Conservation (phyloP, 2,888 invertebrate genomes). For the Troides aeacus region DNA sequence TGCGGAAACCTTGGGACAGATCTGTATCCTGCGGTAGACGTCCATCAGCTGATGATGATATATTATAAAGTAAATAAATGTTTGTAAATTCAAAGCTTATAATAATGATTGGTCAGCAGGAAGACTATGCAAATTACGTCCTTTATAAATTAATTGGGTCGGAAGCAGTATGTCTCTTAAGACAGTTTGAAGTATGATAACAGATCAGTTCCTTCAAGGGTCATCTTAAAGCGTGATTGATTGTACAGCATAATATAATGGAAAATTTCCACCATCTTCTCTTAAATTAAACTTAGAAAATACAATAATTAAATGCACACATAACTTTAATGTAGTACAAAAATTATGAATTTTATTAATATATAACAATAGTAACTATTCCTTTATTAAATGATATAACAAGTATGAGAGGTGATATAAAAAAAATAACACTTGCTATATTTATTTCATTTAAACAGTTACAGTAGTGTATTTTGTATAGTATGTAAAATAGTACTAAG, state of each 20-base stretch:
- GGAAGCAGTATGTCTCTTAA: conserved; percentile 14
- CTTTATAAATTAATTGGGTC: conserved; percentile 22
- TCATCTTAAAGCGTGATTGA: conserved; percentile 20
- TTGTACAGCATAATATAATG: neutral
- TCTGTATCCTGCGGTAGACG: too few relatives aligned
- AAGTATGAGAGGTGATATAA: too few relatives aligned
- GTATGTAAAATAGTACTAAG: too few relatives aligned
- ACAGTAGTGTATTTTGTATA: too few relatives aligned
- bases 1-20: too few relatives aligned
- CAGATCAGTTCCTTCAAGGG: conserved; percentile 17
- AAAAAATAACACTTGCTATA: too few relatives aligned
- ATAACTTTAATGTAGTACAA: too few relatives aligned
- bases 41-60: neutral
- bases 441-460: too few relatives aligned
- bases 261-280: neutral
- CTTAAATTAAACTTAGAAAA: neutral
- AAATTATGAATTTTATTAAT: too few relatives aligned
- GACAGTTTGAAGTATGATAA: conserved; percentile 22
- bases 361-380: too few relatives aligned
- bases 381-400: too few relatives aligned
- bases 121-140: conserved; percentile 18
- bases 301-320: neutral
- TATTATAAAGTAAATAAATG: neutral
- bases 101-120: neutral
- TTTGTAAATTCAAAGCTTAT: neutral